Percentiles rank a stretch among this genome's conserved stretches.
Conservation (phyloP, 1,140 invertebrate genomes). For the Sitobion miscanthi region DNA sequence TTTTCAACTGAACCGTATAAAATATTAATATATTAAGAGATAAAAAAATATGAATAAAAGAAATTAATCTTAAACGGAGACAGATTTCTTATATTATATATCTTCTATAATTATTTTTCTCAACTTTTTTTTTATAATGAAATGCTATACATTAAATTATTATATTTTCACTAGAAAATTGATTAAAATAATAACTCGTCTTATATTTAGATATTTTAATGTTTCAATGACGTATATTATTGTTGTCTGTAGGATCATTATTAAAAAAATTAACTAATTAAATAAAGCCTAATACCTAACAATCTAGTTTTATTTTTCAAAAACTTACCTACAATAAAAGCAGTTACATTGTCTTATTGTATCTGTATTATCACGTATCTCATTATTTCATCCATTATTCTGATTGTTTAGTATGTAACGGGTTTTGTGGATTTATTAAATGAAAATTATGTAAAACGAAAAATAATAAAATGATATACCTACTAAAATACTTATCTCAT, state of each 20-base stretch:
- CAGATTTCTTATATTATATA: neutral
- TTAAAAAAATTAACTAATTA: neutral
- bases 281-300: neutral
- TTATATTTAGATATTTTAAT: neutral
- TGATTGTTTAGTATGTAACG: neutral
- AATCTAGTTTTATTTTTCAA: neutral
- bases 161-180: neutral
- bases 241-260: neutral
- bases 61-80: neutral
- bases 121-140: neutral
- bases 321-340: neutral
- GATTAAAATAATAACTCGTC: neutral
- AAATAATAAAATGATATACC: too few relatives aligned
- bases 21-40: neutral
- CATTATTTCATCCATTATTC: neutral
- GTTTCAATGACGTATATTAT: neutral
- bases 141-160: neutral
- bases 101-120: neutral
- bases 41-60: neutral
- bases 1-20: neutral
- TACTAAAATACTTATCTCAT: too few relatives aligned
- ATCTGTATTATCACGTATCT: too few relatives aligned
- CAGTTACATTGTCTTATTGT: neutral
- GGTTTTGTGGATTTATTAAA: neutral
- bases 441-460: too few relatives aligned